These are phyloP conservation scores for Protaetia brevitarsis DNA, from an alignment of 1,140 invertebrate genomes.

Conservation along the genomic window DNA sequence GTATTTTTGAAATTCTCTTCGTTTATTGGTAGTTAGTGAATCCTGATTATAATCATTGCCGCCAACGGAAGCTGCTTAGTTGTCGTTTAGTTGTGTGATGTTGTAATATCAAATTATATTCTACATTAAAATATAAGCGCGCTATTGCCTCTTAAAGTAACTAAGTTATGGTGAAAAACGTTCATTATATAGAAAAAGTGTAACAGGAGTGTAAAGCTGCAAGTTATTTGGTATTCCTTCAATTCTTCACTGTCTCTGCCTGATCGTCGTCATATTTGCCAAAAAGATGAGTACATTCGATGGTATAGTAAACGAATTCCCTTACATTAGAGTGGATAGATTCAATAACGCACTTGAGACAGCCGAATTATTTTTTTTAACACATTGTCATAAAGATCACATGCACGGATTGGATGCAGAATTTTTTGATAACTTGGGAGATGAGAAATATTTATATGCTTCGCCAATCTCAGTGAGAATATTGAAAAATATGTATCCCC, in stretches of 20 bases:
- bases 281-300: slow-evolving; percentile 58
- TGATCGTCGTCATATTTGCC: slow-evolving; percentile 32
- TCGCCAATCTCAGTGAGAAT: slow-evolving; percentile 50
- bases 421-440: slow-evolving; percentile 36
- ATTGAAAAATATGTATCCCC: slow-evolving; percentile 37
- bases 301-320: slow-evolving; percentile 61
- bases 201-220: no score
- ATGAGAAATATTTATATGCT: slow-evolving; percentile 48
- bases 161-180: no score
- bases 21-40: no score
- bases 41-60: no score
- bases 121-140: no score
- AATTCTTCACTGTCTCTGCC: slow-evolving; percentile 24
- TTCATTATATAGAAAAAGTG: no score
- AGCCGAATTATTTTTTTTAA: slow-evolving; percentile 61
- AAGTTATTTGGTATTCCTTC: no score
- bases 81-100: no score
- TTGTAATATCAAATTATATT: no score
- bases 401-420: slow-evolving; percentile 54
- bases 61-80: no score
- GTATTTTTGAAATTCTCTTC: no score
- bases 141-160: no score
- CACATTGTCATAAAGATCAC: slow-evolving; percentile 67
- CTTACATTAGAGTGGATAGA: slow-evolving; percentile 60
- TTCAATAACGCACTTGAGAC: slow-evolving; percentile 54